Percentiles rank a stretch among this genome's conserved stretches.
Conservation (phyloP, 2,797 vertebrate species). For the Sebastes wilsoni region DNA sequence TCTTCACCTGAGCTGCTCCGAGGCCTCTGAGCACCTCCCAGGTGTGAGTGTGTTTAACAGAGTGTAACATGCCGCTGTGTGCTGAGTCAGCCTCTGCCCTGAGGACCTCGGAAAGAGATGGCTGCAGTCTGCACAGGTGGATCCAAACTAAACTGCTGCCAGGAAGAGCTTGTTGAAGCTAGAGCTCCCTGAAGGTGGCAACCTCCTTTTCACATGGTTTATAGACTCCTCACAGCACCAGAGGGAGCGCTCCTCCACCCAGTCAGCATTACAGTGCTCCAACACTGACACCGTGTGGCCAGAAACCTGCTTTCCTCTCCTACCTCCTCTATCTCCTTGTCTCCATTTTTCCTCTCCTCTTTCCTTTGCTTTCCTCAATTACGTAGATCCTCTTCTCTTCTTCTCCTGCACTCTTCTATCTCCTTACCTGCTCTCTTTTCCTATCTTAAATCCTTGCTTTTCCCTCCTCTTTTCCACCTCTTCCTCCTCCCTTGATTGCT, state of each 20-base stretch:
- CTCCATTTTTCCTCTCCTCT: neutral
- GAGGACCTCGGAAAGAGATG: neutral
- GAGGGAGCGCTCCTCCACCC: neutral
- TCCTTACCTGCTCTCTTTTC: neutral
- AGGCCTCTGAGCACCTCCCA: conserved; percentile 3
- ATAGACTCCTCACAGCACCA: neutral
- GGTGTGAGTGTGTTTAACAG: conserved; percentile 13
- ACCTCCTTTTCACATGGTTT: neutral
- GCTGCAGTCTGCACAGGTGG: neutral
- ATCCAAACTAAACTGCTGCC: neutral
- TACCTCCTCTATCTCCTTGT: neutral
- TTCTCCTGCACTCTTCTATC: neutral
- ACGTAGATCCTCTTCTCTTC: neutral
- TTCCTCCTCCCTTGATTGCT: neutral
- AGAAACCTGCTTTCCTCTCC: neutral
- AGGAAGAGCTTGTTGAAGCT: conserved; percentile 1
- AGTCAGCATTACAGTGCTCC: neutral
- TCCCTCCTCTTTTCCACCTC: neutral
- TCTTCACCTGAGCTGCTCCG: neutral
- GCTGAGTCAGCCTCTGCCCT: conserved; percentile 1
- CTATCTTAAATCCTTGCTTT: neutral
- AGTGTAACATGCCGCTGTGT: neutral
- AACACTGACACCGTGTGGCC: conserved; percentile 67
- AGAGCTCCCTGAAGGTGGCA: conserved; percentile 1
- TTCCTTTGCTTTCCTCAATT: neutral